A percentile compares a stretch with the other conserved stretches of the same genome.
phyloP scores from a whole-genome alignment of 1,140 invertebrate genomes.

The Pachypeltis micranthus region DNA sequence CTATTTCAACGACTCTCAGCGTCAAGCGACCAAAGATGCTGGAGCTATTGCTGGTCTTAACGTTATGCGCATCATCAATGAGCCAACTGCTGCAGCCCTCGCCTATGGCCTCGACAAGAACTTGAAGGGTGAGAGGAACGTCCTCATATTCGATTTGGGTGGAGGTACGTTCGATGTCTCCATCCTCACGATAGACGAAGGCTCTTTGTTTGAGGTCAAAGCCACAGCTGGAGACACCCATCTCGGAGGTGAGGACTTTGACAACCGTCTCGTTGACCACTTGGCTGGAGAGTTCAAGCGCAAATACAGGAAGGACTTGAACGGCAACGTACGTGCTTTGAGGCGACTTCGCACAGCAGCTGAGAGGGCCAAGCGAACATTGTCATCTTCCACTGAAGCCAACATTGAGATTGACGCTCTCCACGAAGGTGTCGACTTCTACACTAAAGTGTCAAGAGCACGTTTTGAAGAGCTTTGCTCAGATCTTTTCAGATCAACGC shows the following conservation, averaged over 20 bases:
- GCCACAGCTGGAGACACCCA: constrained; percentile 58
- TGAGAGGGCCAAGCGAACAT: constrained; percentile 66
- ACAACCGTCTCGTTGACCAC: constrained; percentile 73
- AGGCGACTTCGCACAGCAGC: constrained; percentile 46
- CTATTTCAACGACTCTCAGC: constrained; percentile 59
- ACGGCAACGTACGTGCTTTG: constrained; percentile 36
- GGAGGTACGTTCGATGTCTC: constrained; percentile 77
- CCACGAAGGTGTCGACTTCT: constrained; percentile 58
- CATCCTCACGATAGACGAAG: constrained; percentile 74
- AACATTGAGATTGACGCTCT: constrained; percentile 58
- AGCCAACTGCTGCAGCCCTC: constrained; percentile 65
- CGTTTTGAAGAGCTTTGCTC: constrained; percentile 74
- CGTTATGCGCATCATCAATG: constrained; percentile 74
- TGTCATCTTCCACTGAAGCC: constrained; percentile 60
- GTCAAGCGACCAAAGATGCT: constrained; percentile 62
- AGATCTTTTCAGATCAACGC: constrained; percentile 52
- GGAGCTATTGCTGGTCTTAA: constrained; percentile 63
- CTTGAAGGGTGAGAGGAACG: constrained; percentile 59
- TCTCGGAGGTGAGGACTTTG: constrained; percentile 67
- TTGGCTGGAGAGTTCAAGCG: constrained; percentile 44
- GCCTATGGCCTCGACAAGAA: constrained; percentile 78
- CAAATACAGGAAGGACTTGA: constrained; percentile 41
- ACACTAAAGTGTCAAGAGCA: constrained; percentile 55
- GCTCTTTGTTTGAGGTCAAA: constrained; percentile 60
- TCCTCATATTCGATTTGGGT: constrained; percentile 61